Percentiles rank a stretch among this genome's conserved stretches.
Evolutionary conservation across 2,113 vertebrate genomes (phyloP).

Genomic region (Callorhinus ursinus): DNA sequence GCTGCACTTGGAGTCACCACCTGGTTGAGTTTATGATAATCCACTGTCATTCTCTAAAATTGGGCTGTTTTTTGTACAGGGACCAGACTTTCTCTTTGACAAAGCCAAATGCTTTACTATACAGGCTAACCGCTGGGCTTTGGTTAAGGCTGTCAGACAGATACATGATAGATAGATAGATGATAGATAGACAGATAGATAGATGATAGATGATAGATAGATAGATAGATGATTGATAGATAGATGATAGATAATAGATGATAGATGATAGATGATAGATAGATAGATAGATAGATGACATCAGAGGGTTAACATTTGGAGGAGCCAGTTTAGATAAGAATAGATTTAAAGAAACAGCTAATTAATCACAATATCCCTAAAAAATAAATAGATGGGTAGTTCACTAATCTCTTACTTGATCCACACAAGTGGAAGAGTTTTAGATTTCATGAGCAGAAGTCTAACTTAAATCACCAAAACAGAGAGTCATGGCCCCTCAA

Average conservation of each 20-base stretch:
- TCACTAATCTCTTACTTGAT: background rate
- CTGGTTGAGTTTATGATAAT: background rate
- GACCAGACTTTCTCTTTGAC: background rate
- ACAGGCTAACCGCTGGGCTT: background rate
- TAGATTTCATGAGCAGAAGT: background rate
- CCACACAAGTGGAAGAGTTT: background rate
- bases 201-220: too few relatives aligned
- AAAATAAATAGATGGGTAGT: background rate
- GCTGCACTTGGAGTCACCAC: background rate
- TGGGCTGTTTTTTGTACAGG: background rate
- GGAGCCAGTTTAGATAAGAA: background rate
- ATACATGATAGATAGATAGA: background rate
- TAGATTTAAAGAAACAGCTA: background rate
- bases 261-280: too few relatives aligned
- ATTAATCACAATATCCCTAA: background rate
- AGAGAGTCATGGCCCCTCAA: background rate
- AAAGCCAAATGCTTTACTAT: background rate
- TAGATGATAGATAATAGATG: too few relatives aligned
- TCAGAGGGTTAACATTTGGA: background rate
- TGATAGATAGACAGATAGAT: too few relatives aligned
- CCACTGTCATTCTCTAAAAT: background rate
- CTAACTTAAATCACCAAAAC: background rate
- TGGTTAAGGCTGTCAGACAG: background rate
- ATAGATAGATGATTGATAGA: too few relatives aligned
- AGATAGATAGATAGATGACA: background rate